Evolutionary conservation across 2,888 invertebrate genomes (phyloP), one percentile per base, ranked within the genome.

Genomic region (Pachymerium ferrugineum): DNA sequence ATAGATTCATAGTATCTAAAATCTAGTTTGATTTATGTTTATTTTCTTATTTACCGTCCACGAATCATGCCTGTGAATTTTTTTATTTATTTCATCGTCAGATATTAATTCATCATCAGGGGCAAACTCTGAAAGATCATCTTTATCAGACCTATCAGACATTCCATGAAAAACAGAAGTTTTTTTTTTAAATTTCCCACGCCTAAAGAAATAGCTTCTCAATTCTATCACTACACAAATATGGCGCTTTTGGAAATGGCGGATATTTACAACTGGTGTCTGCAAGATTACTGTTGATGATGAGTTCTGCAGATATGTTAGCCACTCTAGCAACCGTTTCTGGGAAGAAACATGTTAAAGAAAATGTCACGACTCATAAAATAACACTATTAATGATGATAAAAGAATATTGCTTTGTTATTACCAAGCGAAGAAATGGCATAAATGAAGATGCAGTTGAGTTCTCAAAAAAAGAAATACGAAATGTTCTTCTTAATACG

Each of bases 351-450:
- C 70, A 70, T 8, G 16, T 31, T 4, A 70, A 70, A 31, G 70
- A 70, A 70, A 70, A 29, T n/a, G n/a, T 70, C 5, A 70, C 70
- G 10, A 12, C 70, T 2, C 70, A 70, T 70, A 70, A 70, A 22
- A 30, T 70, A 14, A 16, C 70, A 33, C 6, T 70, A 31, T n/a
- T 70, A 1, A 31, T 70, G 29, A 30, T 70, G 33, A 70, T 31
- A 22, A 70, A 70, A 10, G 70, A 70, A 22, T 31, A 70, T 19
- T 70, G 70, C 31, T 29, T 31, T 30, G 2, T 30, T 16, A 31
- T 70, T 8, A 31, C 30, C 14, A 29, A 33, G 33, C 33, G 29
- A 14, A 29, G 31, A 10, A n/a, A n/a, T n/a, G n/a, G n/a, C n/a
- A n/a, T n/a, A n/a, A n/a, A 30, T 4, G 70, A 30, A 12, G 22